Base-by-base conservation (phyloP, 2,888 invertebrate genomes). In the Pristionchus mayeri region DNA sequence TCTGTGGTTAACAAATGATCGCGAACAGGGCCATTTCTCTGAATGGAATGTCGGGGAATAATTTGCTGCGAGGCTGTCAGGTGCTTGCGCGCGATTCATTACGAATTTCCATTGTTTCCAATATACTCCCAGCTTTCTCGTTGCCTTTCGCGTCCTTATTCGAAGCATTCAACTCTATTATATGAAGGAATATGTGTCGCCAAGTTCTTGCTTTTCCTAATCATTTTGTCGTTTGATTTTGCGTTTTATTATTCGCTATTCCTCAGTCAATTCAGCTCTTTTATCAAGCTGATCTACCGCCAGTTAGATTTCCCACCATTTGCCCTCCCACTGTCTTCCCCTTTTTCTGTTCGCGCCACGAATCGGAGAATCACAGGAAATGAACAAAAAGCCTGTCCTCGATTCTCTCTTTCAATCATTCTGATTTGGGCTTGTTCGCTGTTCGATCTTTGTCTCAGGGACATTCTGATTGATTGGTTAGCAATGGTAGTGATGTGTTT, bases 341-440 rank as follows among this genome's bases (percentile, higher is more conserved):
- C 48, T 76, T 76, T 76, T 48, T 76, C 76, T 76, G 76, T 76
- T 76, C 48, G 76, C 76, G 37, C 76, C 76, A 67, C 34, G 67
- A 67, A 67, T 67, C 67, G 67, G 67, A 67, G 67, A 67, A 67
- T 40, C 67, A 67, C 67, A 67, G 67, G 67, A 67, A 67, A 67
- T 48, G 76, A 27, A 50, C 48, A 48, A 50, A 76, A 76, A 50
- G 48, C 76, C 76, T 50, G 48, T 67, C 67, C 67, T 67, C 30
- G 48, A 40, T 76, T 40, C 21, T 54, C 40, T 18, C 44, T 18
- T 79, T 54, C 80, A 37, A 40, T 80, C 57, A n/a, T 54, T 6
- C 60, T n/a, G 16, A 40, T 40, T 80, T 80, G n/a, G 34, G 37
- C 54, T 54, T 57, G 54, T 21, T 21, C 44, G 30, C 18, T 34